A percentile compares a stretch with the other conserved stretches of the same genome.
Conservation (phyloP, 2,797 vertebrate species). For the Oreochromis grahami region DNA sequence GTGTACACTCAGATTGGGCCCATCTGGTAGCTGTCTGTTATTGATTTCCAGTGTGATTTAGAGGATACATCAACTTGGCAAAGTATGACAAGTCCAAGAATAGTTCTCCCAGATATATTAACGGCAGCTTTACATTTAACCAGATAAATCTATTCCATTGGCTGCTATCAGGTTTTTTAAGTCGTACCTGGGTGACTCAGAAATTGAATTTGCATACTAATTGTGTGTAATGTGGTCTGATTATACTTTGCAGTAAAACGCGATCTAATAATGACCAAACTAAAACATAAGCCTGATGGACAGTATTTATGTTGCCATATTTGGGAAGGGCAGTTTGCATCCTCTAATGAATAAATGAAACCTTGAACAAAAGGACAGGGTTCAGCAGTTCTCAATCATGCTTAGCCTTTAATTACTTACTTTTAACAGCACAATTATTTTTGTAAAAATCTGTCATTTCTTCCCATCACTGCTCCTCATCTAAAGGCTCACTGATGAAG, state of each 20-base stretch:
- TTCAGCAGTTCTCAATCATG: neutral
- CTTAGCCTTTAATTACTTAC: neutral
- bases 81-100: neutral
- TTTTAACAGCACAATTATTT: neutral
- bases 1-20: neutral
- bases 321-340: neutral
- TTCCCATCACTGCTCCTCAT: neutral
- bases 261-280: neutral
- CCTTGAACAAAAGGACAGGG: neutral
- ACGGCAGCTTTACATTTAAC: neutral
- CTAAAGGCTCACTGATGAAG: neutral
- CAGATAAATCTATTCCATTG: neutral
- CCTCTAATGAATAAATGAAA: neutral
- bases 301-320: neutral
- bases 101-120: neutral
- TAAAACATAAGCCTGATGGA: neutral
- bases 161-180: neutral
- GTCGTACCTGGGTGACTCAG: neutral
- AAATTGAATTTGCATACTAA: neutral
- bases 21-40: neutral
- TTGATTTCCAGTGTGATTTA: constrained; percentile 8
- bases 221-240: neutral
- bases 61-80: neutral
- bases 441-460: neutral
- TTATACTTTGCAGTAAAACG: neutral